These are phyloP conservation scores for Corydoras maculifer DNA, from an alignment of 2,113 vertebrate genomes.

Conservation along the genomic window DNA sequence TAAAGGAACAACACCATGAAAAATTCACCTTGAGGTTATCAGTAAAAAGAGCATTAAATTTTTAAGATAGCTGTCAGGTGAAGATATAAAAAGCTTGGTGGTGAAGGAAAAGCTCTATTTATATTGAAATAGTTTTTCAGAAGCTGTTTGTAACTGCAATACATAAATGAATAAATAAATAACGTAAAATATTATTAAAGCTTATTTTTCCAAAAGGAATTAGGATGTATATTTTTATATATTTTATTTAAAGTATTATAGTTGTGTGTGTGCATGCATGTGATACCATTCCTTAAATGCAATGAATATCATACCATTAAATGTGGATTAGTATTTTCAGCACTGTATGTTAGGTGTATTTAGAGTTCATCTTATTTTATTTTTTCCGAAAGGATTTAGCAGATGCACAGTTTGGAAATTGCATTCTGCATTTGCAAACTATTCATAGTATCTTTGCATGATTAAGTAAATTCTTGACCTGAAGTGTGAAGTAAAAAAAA, in stretches of 20 bases:
- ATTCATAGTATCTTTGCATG: too few species aligned
- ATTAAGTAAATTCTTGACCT: too few species aligned
- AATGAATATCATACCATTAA: conserved; percentile 10
- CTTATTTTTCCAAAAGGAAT: too few species aligned
- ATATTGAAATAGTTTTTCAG: not conserved
- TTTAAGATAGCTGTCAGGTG: conserved; percentile 56
- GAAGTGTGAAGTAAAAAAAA: too few species aligned
- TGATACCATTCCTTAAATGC: conserved; percentile 30
- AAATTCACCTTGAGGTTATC: conserved; percentile 69
- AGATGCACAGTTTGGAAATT: not conserved
- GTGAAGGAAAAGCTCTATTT: conserved; percentile 24
- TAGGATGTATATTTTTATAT: too few species aligned
- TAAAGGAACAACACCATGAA: conserved; percentile 66
- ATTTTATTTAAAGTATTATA: conserved; percentile 33
- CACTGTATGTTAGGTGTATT: not conserved
- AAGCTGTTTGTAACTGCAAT: not conserved
- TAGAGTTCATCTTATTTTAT: conserved; percentile 3
- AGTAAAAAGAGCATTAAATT: conserved; percentile 63
- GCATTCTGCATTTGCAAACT: too few species aligned
- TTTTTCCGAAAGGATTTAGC: not conserved
- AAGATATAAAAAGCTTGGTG: conserved; percentile 33
- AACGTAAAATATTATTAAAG: too few species aligned
- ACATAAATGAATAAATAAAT: not conserved
- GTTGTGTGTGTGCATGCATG: conserved; percentile 38
- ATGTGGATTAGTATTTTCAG: conserved; percentile 12